A percentile compares a stretch with the other conserved stretches of the same genome.
Conservation (phyloP, 2,888 invertebrate genomes). For the Desoria tigrina region DNA sequence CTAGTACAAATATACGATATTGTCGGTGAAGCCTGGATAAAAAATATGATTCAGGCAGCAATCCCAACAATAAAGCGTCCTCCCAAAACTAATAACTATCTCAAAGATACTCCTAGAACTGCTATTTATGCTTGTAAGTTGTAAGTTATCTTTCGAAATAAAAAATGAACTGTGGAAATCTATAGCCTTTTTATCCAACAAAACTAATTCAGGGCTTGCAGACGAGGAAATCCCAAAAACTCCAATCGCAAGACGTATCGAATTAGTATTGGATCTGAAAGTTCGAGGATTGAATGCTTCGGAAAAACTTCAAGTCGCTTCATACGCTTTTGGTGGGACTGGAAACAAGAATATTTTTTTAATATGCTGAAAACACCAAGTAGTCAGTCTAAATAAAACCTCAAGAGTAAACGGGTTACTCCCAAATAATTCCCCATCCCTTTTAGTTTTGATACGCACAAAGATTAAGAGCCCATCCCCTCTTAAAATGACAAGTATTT, state of each 20-base stretch:
- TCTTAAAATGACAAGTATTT: no score
- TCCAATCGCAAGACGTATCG: slow-evolving; percentile 38
- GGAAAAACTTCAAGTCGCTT: slow-evolving; percentile 45
- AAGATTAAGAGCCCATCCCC: no score
- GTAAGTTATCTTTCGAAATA: neutral
- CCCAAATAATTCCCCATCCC: no score
- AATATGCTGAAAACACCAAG: no score
- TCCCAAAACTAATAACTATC: slow-evolving; percentile 41
- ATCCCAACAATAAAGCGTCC: slow-evolving; percentile 50
- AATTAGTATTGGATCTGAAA: slow-evolving; percentile 42
- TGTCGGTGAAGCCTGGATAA: slow-evolving; percentile 37
- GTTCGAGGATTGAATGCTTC: slow-evolving; percentile 46
- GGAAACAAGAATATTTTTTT: neutral
- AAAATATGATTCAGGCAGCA: slow-evolving; percentile 41
- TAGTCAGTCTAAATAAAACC: no score
- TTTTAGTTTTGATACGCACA: no score
- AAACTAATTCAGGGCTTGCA: slow-evolving; percentile 39
- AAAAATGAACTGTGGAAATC: no score
- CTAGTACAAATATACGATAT: slow-evolving; percentile 38
- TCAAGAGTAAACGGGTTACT: no score
- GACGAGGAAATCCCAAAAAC: slow-evolving; percentile 44
- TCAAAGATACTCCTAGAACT: slow-evolving; percentile 49
- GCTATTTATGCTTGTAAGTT: slow-evolving; percentile 48
- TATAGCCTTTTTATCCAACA: no score
- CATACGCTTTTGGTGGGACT: slow-evolving; percentile 48